Evolutionary conservation across 2,888 invertebrate genomes (phyloP), one percentile per base, ranked within the genome.

Genomic region (Mylabris sibirica): DNA sequence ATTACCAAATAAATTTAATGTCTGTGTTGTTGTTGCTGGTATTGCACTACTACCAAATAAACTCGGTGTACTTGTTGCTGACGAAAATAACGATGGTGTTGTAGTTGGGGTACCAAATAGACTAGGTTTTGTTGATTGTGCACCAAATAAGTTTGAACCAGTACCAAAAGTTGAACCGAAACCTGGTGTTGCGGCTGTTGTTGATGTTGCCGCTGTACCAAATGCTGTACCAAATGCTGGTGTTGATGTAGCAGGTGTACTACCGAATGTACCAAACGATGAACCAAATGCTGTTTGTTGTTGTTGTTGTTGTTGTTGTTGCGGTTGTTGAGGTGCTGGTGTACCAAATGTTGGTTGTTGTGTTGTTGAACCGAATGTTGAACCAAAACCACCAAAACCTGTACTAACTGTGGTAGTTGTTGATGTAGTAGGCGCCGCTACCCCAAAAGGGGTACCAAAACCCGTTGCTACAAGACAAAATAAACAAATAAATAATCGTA

Each of bases 61-160:
- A 20, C 88, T 86, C 0, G 90, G 85, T 5, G 88, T 85, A 14
- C 88, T 85, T 5, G 87, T 84, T 59, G 89, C 85, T 12, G 88
- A 84, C 1, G 86, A 66, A 60, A 72, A 72, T 38, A 72, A 35
- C 0, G 68, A 65, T 20, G 67, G 20, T 74, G 88, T 87, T 57
- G 87, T 85, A 63, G 76, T 59, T 20, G 72, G 61, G 34, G 67
- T 57, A 30, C 67, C 69, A 53, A 72, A 72, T 22, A 72, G n/a
- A 57, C 38, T 66, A 11, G 72, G 74, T 70, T 78, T 77, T 17
- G 68, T 65, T 17, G 71, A 66, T 17, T 62, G 17, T 20, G 73
- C 63, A 59, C 75, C 75, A 63, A 75, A 75, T 17, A 75, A 61
- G 35, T 71, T 69, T 65, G 60, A 35, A 17, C 63, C 60, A 44